phyloP scores from a whole-genome alignment of 1,140 invertebrate genomes.

The Antheraea mylitta region DNA sequence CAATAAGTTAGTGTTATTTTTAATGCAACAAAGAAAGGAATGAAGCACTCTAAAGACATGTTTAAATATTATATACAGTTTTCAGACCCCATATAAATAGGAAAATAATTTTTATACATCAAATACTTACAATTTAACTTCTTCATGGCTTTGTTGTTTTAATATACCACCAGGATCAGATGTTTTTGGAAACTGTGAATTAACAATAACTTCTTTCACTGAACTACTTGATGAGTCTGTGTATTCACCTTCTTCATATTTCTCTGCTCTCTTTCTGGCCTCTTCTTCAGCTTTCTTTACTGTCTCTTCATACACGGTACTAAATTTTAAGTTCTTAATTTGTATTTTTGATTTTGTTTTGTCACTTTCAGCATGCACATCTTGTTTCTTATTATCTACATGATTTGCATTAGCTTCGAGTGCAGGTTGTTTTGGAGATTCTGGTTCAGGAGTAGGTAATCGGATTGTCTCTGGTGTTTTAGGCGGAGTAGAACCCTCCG shows the following conservation, averaged over 20 bases:
- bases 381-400: slow-evolving; percentile 42
- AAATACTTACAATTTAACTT: slow-evolving; percentile 65
- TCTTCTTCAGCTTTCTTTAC: slow-evolving; percentile 84
- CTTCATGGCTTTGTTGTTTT: slow-evolving; percentile 71
- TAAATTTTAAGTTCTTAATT: slow-evolving; percentile 84
- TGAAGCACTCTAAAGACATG: no score
- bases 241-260: slow-evolving; percentile 83
- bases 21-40: no score
- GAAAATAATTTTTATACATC: neutral
- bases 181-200: slow-evolving; percentile 71
- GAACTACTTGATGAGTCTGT: slow-evolving; percentile 80
- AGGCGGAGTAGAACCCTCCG: slow-evolving; percentile 12
- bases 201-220: slow-evolving; percentile 72
- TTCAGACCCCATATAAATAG: no score
- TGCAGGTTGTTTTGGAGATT: slow-evolving; percentile 47
- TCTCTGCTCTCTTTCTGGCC: slow-evolving; percentile 80
- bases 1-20: no score
- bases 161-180: slow-evolving; percentile 69
- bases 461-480: slow-evolving; percentile 45
- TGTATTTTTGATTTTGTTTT: slow-evolving; percentile 76
- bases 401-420: slow-evolving; percentile 30
- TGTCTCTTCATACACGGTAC: slow-evolving; percentile 82
- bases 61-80: no score
- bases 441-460: slow-evolving; percentile 62
- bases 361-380: slow-evolving; percentile 43